A percentile compares a stretch with the other conserved stretches of the same genome.
phyloP scores from a whole-genome alignment of 2,797 vertebrate genomes.

The Dryobates pubescens region DNA sequence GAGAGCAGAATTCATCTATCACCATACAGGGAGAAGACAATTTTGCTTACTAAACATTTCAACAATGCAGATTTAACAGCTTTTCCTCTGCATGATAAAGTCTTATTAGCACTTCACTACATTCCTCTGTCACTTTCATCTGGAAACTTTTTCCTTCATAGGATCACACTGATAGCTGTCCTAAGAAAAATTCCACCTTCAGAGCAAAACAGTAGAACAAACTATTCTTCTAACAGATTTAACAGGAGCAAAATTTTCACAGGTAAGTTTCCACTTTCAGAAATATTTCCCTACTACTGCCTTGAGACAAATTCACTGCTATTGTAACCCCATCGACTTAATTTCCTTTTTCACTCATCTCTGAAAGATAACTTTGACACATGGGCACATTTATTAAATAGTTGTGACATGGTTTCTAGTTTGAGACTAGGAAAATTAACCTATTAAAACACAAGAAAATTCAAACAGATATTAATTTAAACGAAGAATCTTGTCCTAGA shows the following conservation, averaged over 20 bases:
- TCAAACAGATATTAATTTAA: background rate
- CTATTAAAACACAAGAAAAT: background rate
- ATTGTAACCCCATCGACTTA: background rate
- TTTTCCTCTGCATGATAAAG: background rate
- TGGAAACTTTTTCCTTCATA: background rate
- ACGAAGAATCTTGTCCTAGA: background rate
- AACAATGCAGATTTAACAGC: background rate
- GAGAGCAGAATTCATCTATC: background rate
- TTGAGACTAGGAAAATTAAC: background rate
- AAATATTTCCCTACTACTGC: background rate
- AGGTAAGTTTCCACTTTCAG: background rate
- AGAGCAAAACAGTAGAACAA: background rate
- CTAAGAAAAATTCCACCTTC: background rate
- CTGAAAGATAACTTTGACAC: slow-evolving; percentile 22
- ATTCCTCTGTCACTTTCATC: background rate
- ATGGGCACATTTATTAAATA: background rate
- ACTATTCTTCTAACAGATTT: slow-evolving; percentile 5
- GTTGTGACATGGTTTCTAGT: background rate
- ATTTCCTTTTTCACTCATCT: slow-evolving; percentile 13
- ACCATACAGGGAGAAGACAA: background rate
- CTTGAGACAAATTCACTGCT: background rate
- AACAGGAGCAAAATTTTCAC: background rate
- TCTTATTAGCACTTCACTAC: background rate
- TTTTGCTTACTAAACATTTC: background rate
- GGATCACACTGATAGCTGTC: background rate